Evolutionary conservation across 1,140 invertebrate genomes (phyloP), one percentile per base, ranked within the genome.

Genomic region (Caenorhabditis briggsae): DNA sequence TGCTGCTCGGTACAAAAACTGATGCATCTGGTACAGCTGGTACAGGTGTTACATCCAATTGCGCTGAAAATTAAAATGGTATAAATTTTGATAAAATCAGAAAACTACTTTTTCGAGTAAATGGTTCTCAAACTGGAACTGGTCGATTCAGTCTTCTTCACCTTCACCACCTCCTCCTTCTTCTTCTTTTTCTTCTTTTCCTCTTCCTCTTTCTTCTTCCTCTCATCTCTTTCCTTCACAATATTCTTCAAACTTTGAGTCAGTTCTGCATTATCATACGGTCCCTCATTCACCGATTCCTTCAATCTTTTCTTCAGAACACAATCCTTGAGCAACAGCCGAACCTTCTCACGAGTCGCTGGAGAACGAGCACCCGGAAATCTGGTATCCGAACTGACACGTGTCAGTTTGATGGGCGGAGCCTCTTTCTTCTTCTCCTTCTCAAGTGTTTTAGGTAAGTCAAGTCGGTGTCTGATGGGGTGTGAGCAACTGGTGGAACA

Each of bases 351-450:
- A 23, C 70, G 70, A 53, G 70, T 78, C 11, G 46, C 70, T 11
- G 70, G 70, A 78, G 70, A 78, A 20, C 46, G 46, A 25, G 70
- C 70, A 43, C 46, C n/a, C 1, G 70, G 70, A 23, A 78, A 78
- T 43, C 18, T 41, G 33, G 46, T 78, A 50, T 50, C 70, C 16
- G 70, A 78, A 78, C 46, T 50, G 46, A 78, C 70, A 78, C 70
- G 70, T 78, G 43, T 78, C 46, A 78, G 50, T 50, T 78, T 50
- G 5, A 70, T n/a, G 18, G 41, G n/a, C 7, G 64, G n/a, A 23
- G 46, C n/a, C 50, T 53, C 50, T 20, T 50, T 23, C 12, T 20
- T 50, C 11, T 8, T 61, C n/a, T 33, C 20, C 23, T 61, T 25
- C 20, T 58, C 20, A 25, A 61, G n/a, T 11, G 25, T 11, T 20